Conservation (phyloP, 2,888 invertebrate species). For the Tetranychus piercei region DNA sequence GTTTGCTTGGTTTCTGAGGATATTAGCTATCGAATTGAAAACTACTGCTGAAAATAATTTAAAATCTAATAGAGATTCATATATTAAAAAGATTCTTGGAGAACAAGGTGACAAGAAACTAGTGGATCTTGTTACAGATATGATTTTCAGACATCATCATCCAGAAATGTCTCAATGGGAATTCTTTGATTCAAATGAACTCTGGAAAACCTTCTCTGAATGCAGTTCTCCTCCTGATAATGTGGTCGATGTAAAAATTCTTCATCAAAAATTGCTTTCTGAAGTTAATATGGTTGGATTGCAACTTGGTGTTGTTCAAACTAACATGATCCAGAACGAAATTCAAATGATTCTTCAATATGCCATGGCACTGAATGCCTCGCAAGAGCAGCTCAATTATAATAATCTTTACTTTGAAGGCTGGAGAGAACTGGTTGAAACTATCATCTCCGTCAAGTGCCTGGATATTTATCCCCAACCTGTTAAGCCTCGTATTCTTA, state of each 20-base stretch:
- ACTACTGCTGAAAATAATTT: constrained; percentile 20
- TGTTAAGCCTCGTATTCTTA: constrained; percentile 15
- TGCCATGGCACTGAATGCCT: constrained; percentile 20
- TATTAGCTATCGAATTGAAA: constrained; percentile 22
- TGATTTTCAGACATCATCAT: constrained; percentile 18
- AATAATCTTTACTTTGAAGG: constrained; percentile 21
- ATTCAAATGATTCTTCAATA: constrained; percentile 20
- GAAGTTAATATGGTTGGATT: constrained; percentile 19
- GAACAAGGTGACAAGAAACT: constrained; percentile 17
- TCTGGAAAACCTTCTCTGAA: constrained; percentile 21
- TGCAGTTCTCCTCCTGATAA: constrained; percentile 9
- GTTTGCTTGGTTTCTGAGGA: constrained; percentile 20
- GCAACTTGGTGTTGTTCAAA: constrained; percentile 21
- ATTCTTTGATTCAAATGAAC: constrained; percentile 21
- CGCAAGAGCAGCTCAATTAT: constrained; percentile 13
- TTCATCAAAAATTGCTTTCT: constrained; percentile 19
- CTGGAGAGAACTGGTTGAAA: constrained; percentile 22
- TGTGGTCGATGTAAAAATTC: constrained; percentile 18
- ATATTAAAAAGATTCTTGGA: constrained; percentile 18
- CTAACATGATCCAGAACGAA: constrained; percentile 20
- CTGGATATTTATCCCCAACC: constrained; percentile 18
- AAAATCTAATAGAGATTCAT: constrained; percentile 18
- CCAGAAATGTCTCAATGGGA: constrained; percentile 21
- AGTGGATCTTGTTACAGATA: constrained; percentile 16
- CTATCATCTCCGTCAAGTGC: constrained; percentile 16